A percentile compares a stretch with the other conserved stretches of the same genome.
phyloP scores from a whole-genome alignment of 2,113 vertebrate species.

The Toxostoma redivivum region DNA sequence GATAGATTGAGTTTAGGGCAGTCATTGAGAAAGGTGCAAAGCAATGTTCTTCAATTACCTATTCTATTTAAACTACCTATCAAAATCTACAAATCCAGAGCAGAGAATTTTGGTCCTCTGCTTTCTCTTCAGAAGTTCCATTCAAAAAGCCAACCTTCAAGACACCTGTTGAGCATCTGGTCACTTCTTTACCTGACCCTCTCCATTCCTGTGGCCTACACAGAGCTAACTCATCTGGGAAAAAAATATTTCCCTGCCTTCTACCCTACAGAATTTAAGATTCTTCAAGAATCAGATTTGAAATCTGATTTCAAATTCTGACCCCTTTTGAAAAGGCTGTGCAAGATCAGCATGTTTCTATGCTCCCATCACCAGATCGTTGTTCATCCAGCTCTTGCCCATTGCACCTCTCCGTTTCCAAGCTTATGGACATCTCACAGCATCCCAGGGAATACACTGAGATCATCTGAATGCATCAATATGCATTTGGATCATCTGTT shows the following conservation, averaged over 20 bases:
- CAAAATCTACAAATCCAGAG: neutral
- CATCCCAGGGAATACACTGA: neutral
- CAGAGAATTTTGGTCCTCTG: neutral
- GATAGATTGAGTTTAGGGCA: neutral
- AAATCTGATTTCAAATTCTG: neutral
- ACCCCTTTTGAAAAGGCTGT: neutral
- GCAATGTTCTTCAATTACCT: neutral
- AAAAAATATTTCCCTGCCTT: neutral
- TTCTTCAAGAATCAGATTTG: no score
- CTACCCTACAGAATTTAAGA: neutral
- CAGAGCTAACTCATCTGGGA: neutral
- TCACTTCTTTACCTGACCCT: neutral
- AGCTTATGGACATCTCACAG: neutral
- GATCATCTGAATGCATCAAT: neutral
- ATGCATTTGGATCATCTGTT: neutral
- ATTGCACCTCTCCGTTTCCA: neutral
- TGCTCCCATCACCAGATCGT: neutral
- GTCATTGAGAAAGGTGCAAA: neutral
- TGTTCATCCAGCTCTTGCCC: neutral
- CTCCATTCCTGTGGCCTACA: neutral
- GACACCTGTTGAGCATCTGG: neutral
- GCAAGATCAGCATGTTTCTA: neutral
- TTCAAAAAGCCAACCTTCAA: neutral
- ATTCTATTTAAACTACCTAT: neutral
- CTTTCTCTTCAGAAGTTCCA: neutral